Percentiles rank a stretch among this genome's conserved stretches.
Evolutionary conservation across 2,113 vertebrate genomes (phyloP).

Genomic region (Saguinus midas): DNA sequence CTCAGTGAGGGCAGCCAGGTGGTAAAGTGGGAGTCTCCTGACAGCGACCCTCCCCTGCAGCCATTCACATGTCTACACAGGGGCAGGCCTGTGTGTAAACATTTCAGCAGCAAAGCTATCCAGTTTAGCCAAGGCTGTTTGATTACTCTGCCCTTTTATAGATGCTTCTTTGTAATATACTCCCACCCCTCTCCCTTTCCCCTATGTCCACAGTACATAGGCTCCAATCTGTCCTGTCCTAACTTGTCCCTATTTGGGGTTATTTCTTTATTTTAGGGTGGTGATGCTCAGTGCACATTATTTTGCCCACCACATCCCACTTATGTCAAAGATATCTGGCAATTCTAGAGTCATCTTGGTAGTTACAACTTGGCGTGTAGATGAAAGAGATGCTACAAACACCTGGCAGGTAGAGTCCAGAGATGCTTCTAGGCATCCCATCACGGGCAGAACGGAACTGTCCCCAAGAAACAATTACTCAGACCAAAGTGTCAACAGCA

Average conservation of each 20-base stretch:
- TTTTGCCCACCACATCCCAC: background rate
- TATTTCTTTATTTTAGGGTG: background rate
- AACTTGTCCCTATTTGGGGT: background rate
- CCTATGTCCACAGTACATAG: background rate
- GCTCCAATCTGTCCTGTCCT: background rate
- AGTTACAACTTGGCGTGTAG: background rate
- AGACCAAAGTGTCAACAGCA: background rate
- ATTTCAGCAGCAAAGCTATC: background rate
- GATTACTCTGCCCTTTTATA: background rate
- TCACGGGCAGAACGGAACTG: background rate
- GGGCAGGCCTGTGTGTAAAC: background rate
- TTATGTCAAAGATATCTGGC: background rate
- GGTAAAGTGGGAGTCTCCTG: background rate
- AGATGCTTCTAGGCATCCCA: background rate
- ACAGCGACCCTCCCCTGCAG: background rate
- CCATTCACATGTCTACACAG: background rate
- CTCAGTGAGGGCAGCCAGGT: background rate
- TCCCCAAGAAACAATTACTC: background rate
- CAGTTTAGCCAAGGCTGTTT: background rate
- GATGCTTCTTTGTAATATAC: background rate
- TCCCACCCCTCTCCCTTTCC: accelerated
- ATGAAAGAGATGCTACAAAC: background rate
- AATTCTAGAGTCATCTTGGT: background rate
- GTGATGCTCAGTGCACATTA: background rate
- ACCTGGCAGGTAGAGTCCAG: background rate